Evolutionary conservation across 2,797 vertebrate genomes (phyloP), one percentile per base, ranked within the genome.

Genomic region (Gallinago solitaria): DNA sequence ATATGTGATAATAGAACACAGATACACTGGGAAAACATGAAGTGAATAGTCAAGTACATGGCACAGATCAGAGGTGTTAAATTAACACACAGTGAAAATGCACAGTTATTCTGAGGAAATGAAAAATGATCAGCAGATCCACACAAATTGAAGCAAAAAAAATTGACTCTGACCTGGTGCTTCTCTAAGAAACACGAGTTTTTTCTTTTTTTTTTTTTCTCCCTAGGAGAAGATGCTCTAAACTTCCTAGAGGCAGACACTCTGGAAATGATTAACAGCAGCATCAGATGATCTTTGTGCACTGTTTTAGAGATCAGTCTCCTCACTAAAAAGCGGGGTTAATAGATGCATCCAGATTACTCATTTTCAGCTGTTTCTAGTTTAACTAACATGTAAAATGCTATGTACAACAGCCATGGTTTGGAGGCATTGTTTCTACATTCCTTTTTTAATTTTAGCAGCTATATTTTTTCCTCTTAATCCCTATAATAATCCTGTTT

Each of bases 361-460:
- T 83, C 45, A 93, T 95, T 96, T 95, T 97, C 96, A 97, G 83
- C 95, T 96, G 94, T 94, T 97, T 95, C 89, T 94, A 89, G 88
- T 93, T 97, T 95, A 96, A 86, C 77, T 94, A 94, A 85, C 88
- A 95, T 82, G 70, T 85, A 95, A 96, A 96, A 94, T 70, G 59
- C 87, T 63, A 89, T 41, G 89, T 81, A 77, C 73, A 94, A 90
- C 74, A 89, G 63, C 65, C 64, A 87, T 93, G 94, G 84, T 96
- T 95, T 92, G 87, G 82, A 95, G 83, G 94, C 91, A 93, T 94
- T 96, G 88, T 97, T 97, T 95, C 92, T 91, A 75, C 76, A 74
- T 93, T 89, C 89, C 32, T 89, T 73, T 90, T 91, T 91, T 54
- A 91, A 94, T 94, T 93, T 95, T 90, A 96, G 85, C 73, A 65